These are phyloP conservation scores for Harpalus rubripes DNA, from an alignment of 2,888 invertebrate genomes.

Conservation along the genomic window DNA sequence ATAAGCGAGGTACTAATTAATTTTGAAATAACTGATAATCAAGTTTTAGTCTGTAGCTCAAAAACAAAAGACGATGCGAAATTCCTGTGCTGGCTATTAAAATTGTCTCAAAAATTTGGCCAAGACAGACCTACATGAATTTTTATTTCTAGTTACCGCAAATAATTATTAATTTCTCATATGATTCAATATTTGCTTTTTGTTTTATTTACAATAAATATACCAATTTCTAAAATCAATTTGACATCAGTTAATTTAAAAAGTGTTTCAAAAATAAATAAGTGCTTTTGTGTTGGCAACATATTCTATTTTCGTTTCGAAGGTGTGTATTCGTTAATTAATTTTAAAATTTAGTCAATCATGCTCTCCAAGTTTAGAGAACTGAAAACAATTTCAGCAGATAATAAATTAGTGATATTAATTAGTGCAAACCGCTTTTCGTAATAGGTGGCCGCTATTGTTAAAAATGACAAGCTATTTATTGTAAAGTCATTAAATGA, in stretches of 20 bases:
- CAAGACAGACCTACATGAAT: too few species aligned
- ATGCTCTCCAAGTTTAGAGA: slow-evolving; percentile 16
- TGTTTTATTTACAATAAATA: not conserved
- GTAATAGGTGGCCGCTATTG: slow-evolving; percentile 54
- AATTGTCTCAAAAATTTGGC: too few species aligned
- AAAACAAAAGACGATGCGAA: too few species aligned
- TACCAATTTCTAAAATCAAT: not conserved
- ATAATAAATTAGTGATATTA: slow-evolving; percentile 50
- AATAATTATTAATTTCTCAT: too few species aligned
- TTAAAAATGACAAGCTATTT: slow-evolving; percentile 55
- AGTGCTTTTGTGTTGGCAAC: slow-evolving; percentile 1
- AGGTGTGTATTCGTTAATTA: slow-evolving; percentile 36
- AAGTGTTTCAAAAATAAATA: slow-evolving; percentile 15
- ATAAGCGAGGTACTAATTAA: too few species aligned
- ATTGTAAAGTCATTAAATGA: slow-evolving; percentile 55
- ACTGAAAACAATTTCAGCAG: slow-evolving; percentile 41
- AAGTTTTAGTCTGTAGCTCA: too few species aligned
- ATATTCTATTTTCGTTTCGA: not conserved
- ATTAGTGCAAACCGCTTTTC: slow-evolving; percentile 33
- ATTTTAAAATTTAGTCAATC: slow-evolving; percentile 16
- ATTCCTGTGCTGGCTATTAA: too few species aligned
- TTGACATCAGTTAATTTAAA: slow-evolving; percentile 11
- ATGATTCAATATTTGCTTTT: not conserved
- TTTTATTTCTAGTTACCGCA: too few species aligned
- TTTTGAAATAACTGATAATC: too few species aligned